These are phyloP conservation scores for Dipodomys merriami DNA, from an alignment of 2,113 vertebrate species.

Conservation along the genomic window DNA sequence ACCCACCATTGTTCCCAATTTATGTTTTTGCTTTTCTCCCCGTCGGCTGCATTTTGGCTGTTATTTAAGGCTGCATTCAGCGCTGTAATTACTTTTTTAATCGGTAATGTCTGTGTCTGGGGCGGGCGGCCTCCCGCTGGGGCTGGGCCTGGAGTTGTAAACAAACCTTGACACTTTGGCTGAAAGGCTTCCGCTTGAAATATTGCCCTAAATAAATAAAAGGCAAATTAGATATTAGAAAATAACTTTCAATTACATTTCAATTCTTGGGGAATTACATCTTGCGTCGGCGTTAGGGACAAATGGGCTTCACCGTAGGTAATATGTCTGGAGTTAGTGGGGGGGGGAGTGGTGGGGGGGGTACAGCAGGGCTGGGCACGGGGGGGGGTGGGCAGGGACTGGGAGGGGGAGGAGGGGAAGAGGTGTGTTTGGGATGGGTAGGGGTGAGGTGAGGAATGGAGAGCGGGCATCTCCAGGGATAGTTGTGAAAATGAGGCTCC, in stretches of 20 bases:
- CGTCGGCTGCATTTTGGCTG: constrained; percentile 62
- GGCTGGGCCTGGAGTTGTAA: constrained; percentile 37
- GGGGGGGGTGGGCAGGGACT: not conserved
- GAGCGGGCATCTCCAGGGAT: not conserved
- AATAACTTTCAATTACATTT: constrained; percentile 83
- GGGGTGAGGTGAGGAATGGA: not conserved
- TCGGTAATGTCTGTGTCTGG: constrained; percentile 49
- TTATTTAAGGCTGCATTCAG: constrained; percentile 77
- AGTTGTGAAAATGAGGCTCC: not conserved
- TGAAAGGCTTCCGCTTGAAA: constrained; percentile 72
- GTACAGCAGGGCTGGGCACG: not conserved
- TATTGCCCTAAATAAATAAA: constrained; percentile 80
- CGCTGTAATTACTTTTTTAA: constrained; percentile 78
- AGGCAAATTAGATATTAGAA: constrained; percentile 81
- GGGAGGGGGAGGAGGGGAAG: constrained; percentile 7
- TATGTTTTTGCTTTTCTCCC: constrained; percentile 67
- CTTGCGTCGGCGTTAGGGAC: constrained; percentile 74
- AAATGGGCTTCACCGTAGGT: constrained; percentile 63
- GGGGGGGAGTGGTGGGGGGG: not conserved
- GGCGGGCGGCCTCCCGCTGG: constrained; percentile 1
- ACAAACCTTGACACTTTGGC: constrained; percentile 58
- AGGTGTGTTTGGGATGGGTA: not conserved
- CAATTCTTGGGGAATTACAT: constrained; percentile 78
- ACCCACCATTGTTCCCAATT: constrained; percentile 55
- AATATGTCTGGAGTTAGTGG: constrained; percentile 68